Evolutionary conservation across 2,113 vertebrate species (phyloP), one percentile per base, ranked within the genome.

Genomic region (Phycodurus eques): DNA sequence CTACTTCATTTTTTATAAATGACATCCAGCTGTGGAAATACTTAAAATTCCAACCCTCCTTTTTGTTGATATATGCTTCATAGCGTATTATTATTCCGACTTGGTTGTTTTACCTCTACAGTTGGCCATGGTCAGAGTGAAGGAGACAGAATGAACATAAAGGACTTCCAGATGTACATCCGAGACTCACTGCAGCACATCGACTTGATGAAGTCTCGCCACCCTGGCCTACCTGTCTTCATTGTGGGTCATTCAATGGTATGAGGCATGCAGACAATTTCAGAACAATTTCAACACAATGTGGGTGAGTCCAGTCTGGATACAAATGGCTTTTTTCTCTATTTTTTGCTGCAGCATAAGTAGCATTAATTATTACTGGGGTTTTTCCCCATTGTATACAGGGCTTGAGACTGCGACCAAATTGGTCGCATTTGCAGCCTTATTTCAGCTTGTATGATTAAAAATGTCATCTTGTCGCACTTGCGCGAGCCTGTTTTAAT

Each of bases 201-300:
- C 17, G 95, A 98, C 74, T 57, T 92, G 51, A 83, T 99, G 89
- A 96, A 92, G 84, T 93, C 91, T 61, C 92, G 91, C 49, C 78
- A 98, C 66, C 95, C 97, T 0, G 85, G 81, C 27, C 85, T 98
- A n/a, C 95, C 97, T 0, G 0, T 98, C 85, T 96, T 98, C 89
- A 92, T 99, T 27, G 80, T 98, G 62, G 98, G 96, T 57, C 98
- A 99, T 84, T 99, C 97, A 69, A 99, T 99, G 98, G 98, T 99
- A 92, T 88, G 84, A 73, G 4, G 33, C 12, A 15, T 22, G 42
- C 31, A 35, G 7, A 35, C 15, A 61, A 15, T 35, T 35, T 35
- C 14, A 31, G 5, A 59, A 59, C 22, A 13, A 12, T 35, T 60
- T 19, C 5, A 64, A 64, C 39, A 64, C 61, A 20, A 42, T 12